Conservation (phyloP, 2,797 vertebrate species). For the Psittacula echo region DNA sequence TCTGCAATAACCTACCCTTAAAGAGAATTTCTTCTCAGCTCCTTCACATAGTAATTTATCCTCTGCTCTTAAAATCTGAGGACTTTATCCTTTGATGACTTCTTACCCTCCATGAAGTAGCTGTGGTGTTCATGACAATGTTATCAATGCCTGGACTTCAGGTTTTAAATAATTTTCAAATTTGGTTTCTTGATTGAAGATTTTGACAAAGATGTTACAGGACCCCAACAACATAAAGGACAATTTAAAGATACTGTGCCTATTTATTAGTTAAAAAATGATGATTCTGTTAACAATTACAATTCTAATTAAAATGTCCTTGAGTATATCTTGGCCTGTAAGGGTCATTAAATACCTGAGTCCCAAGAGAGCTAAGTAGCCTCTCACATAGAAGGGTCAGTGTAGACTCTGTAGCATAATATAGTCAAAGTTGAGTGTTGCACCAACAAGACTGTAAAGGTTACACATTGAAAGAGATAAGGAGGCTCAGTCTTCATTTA, state of each 20-base stretch:
- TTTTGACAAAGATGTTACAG: not conserved
- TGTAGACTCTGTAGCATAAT: not conserved
- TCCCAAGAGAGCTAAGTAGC: not conserved
- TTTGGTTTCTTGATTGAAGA: not conserved
- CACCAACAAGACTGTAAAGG: not conserved
- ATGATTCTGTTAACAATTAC: not conserved
- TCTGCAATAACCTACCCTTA: not conserved
- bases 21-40: not conserved
- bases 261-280: not conserved
- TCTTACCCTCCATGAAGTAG: not conserved
- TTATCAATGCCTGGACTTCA: not conserved
- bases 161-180: not conserved
- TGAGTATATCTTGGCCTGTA: not conserved
- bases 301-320: not conserved
- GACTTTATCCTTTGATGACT: not conserved
- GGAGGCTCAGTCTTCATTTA: not conserved
- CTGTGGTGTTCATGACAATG: not conserved
- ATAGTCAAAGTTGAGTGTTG: not conserved
- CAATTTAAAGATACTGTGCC: not conserved
- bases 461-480: not conserved
- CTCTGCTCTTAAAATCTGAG: not conserved
- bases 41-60: not conserved
- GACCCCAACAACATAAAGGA: not conserved
- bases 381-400: not conserved
- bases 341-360: not conserved